phyloP scores from a whole-genome alignment of 2,113 vertebrate genomes.

The Mus musculus region DNA sequence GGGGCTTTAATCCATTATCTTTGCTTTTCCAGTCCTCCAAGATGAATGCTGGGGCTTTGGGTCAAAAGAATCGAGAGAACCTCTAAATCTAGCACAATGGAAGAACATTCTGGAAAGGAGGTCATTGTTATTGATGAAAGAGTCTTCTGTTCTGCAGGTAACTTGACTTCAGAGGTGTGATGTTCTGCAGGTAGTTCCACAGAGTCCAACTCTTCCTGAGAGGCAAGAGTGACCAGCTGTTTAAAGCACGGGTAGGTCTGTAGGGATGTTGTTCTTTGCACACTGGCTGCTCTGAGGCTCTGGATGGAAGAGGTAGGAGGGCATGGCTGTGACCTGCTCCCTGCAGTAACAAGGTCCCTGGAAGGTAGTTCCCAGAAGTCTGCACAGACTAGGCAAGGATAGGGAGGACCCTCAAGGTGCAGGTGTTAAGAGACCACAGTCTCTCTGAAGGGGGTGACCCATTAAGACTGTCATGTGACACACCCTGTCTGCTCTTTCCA shows the following conservation, averaged over 20 bases:
- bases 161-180: neutral
- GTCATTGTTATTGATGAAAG: neutral
- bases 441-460: neutral
- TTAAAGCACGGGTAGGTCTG: neutral
- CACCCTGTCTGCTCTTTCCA: neutral
- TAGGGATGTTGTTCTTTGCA: neutral
- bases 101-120: slow-evolving; percentile 8
- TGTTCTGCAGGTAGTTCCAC: neutral
- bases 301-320: neutral
- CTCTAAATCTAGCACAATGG: neutral
- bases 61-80: neutral
- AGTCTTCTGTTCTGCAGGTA: neutral
- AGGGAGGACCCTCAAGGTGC: neutral
- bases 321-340: neutral
- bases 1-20: neutral
- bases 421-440: neutral
- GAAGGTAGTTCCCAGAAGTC: neutral
- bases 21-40: neutral
- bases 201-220: neutral
- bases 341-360: neutral
- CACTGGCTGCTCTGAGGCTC: neutral
- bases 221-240: neutral
- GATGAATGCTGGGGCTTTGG: neutral
- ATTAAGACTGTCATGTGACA: neutral
- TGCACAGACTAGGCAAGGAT: neutral